These are phyloP conservation scores for Fragum fragum DNA, from an alignment of 2,888 invertebrate genomes.

Conservation along the genomic window DNA sequence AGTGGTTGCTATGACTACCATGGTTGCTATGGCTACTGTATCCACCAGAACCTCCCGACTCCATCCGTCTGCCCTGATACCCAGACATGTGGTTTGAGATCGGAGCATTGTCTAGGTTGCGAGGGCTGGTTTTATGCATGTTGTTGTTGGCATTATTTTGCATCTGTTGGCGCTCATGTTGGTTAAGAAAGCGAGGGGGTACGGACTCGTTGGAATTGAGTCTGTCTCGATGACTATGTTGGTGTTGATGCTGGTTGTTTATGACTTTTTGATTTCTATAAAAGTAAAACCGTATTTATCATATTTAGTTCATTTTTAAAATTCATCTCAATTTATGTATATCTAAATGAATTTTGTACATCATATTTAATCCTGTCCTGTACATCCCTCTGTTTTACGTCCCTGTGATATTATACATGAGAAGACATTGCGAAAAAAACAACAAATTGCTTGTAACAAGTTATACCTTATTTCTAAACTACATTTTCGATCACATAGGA, in stretches of 20 bases:
- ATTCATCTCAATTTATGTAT: too few species aligned
- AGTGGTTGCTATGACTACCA: constrained; percentile 48
- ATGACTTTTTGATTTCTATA: constrained; percentile 69
- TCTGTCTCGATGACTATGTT: constrained; percentile 72
- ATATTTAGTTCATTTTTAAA: too few species aligned
- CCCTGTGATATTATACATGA: too few species aligned
- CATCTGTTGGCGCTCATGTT: constrained; percentile 56
- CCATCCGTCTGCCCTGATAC: constrained; percentile 47
- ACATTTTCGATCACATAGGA: too few species aligned
- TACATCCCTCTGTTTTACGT: too few species aligned
- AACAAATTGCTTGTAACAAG: too few species aligned
- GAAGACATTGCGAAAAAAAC: too few species aligned
- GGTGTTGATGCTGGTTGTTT: constrained; percentile 67
- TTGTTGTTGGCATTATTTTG: constrained; percentile 47
- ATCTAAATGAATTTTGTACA: too few species aligned
- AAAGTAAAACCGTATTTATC: too few species aligned
- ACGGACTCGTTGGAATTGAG: constrained; percentile 61
- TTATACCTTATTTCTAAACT: too few species aligned
- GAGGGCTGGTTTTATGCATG: constrained; percentile 76
- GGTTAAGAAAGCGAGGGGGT: constrained; percentile 60
- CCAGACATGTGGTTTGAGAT: constrained; percentile 60
- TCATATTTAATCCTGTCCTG: too few species aligned
- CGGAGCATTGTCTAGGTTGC: constrained; percentile 67
- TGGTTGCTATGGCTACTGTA: constrained; percentile 40
- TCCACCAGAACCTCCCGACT: constrained; percentile 21